A percentile compares a stretch with the other conserved stretches of the same genome.
These are phyloP conservation scores for Cygnus buccinator DNA, from an alignment of 2,113 vertebrate species.

Conservation along the genomic window DNA sequence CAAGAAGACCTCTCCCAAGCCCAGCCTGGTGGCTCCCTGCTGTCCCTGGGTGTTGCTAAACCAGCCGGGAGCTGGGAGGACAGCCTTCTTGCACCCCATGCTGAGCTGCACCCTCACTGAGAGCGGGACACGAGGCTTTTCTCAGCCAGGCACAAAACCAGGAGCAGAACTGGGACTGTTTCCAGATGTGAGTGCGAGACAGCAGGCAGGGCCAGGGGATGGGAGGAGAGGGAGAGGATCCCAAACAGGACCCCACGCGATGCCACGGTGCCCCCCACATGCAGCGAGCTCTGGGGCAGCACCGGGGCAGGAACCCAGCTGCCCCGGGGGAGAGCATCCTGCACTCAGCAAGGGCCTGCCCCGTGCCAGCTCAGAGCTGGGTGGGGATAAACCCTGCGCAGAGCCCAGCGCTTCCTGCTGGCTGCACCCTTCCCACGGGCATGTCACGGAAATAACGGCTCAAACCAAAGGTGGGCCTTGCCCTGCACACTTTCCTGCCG, in stretches of 20 bases:
- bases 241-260: background rate
- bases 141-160: background rate
- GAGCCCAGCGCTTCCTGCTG: background rate
- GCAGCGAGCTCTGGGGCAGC: background rate
- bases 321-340: background rate
- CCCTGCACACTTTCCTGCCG: background rate
- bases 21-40: background rate
- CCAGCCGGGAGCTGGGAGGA: background rate
- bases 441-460: background rate
- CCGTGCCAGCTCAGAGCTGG: background rate
- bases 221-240: background rate
- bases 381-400: background rate
- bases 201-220: background rate
- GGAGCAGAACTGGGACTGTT: background rate
- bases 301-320: background rate
- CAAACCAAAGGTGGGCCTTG: background rate
- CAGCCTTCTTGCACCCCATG: background rate
- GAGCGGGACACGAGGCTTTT: background rate
- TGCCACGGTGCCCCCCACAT: background rate
- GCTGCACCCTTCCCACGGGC: background rate
- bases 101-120: background rate
- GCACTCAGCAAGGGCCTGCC: rapidly evolving
- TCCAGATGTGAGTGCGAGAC: background rate
- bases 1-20: background rate
- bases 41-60: background rate